Percentiles rank a stretch among this genome's conserved stretches.
Conservation (phyloP, 2,113 vertebrate genomes). For the Phaetusa simplex region DNA sequence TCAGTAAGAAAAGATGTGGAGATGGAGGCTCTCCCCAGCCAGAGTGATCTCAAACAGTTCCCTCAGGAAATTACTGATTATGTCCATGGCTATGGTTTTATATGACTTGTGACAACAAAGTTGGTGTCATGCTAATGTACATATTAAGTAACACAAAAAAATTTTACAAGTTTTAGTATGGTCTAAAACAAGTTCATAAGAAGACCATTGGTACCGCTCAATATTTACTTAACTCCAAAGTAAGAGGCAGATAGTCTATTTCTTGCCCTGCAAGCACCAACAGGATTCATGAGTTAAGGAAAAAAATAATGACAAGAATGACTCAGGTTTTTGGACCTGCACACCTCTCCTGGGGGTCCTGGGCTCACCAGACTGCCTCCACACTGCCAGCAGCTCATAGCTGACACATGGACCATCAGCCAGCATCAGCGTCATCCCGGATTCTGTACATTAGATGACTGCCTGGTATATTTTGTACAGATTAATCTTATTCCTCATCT, state of each 20-base stretch:
- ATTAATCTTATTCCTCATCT: neutral
- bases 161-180: neutral
- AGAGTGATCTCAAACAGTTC: neutral
- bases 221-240: neutral
- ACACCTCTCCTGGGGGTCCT: neutral
- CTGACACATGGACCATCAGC: neutral
- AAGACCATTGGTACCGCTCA: neutral
- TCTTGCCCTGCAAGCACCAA: neutral
- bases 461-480: neutral
- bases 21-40: neutral
- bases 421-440: neutral
- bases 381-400: neutral
- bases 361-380: neutral
- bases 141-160: neutral
- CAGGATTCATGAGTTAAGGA: neutral
- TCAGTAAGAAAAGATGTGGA: neutral
- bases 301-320: neutral
- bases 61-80: neutral
- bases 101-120: neutral
- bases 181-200: neutral
- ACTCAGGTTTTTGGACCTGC: neutral
- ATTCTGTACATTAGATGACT: neutral
- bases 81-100: neutral
- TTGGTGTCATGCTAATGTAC: neutral
- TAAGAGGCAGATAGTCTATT: neutral